Evolutionary conservation across 1,140 invertebrate species (phyloP), one percentile per base, ranked within the genome.

Genomic region (Zaprionus vittiger): DNA sequence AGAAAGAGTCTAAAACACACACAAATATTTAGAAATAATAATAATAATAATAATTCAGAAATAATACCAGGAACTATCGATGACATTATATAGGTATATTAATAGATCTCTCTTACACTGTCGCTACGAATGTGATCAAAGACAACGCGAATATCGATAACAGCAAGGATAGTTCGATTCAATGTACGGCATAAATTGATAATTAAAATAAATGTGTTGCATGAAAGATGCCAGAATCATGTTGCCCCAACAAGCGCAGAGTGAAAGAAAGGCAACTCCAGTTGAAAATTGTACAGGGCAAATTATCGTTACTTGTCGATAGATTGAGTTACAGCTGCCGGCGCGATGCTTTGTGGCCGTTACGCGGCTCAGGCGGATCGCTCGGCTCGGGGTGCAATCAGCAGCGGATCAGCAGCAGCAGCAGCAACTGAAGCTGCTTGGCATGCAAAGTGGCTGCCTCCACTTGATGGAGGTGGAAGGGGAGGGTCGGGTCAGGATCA

Each of bases 331-430:
- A 37, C 66, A 34, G 54, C n/a, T 59, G 56, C 24, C 15, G 41
- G n/a, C 44, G 59, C 20, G 47, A 7, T 15, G 61, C 61, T 63
- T 63, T 63, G 61, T 52, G 61, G 61, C 24, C 26, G 24, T 52
- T 28, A 9, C 11, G 47, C 17, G 20, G 38, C 26, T 37, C 17
- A 31, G 22, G 17, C 47, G 49, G 68, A 71, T 71, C 68, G 47
- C 26, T 24, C 20, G 54, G 34, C 61, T 62, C 17, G 31, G 34
- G 20, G 54, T 81, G 68, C 81, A 83, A 83, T 83, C 81, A 83
- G 68, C 49, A 56, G 55, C 64, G 64, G 64, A 67, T 67, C 64
- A 57, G 76, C 37, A 41, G 44, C 28, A 41, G 31, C 34, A 5
- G 38, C 64, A 57, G 76, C n/a, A 34, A 41, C 44, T 24, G 57